Evolutionary conservation across 2,797 vertebrate species (phyloP), one percentile per base, ranked within the genome.

Genomic region (Diplodus puntazzo): DNA sequence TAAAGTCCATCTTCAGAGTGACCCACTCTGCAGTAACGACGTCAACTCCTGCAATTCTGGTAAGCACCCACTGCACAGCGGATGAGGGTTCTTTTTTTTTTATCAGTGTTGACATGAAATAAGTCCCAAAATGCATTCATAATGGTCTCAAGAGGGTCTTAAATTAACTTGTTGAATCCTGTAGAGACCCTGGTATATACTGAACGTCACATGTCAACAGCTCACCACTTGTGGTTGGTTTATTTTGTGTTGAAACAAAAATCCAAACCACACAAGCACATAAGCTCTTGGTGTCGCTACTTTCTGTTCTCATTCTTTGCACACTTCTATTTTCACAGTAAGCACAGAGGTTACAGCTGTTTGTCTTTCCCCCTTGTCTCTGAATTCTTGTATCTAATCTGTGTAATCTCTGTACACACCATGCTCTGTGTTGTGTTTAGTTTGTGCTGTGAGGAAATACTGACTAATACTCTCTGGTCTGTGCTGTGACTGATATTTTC

Each of bases 401-500:
- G 11, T 60, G 9, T 57, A 8, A 7, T 69, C 1, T 34, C 1
- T 11, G 12, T 27, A 10, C 17, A 49, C 43, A 11, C 48, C 39
- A 4, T 43, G 1, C 5, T 72, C 5, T 42, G 1, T 68, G 8
- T 69, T 61, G 13, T 61, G 3, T 57, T 0, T 39, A 9, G 18
- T 21, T 67, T 53, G 16, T 70, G 3, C 9, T 70, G 6, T 77
- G 55, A 71, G 50, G 25, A 45, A 61, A 57, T 55, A 53, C 4
- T 48, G 42, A 85, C 76, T 90, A 73, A 89, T 74, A 11, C 70
- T 45, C 34, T 78, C 10, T 21, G 69, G 49, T 82, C 42, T 11
- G 0, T 93, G 72, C 73, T 91, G 68, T 89, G 52, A 80, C 84
- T 92, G 75, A 76, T 93, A 79, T 93, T 90, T 95, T 95, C 88